phyloP scores from a whole-genome alignment of 2,888 invertebrate species.

The Acleris cristana region DNA sequence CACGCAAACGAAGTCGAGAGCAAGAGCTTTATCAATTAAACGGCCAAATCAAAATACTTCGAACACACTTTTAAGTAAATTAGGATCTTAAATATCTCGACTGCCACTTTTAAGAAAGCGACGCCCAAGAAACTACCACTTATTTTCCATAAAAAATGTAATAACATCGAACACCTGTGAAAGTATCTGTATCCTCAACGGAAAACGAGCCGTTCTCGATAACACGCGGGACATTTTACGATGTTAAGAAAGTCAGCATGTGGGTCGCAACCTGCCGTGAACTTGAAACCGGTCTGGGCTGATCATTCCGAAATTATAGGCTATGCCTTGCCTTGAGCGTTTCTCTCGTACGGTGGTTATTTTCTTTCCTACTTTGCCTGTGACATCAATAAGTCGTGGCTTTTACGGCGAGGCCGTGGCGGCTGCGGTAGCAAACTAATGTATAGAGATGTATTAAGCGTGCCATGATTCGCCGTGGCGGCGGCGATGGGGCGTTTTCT shows the following conservation, averaged over 20 bases:
- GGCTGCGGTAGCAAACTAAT: too few species aligned
- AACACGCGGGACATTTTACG: slow-evolving; percentile 50
- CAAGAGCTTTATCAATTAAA: too few species aligned
- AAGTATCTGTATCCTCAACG: slow-evolving; percentile 9
- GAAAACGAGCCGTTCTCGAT: slow-evolving; percentile 5
- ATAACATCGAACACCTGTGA: background rate
- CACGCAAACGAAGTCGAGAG: too few species aligned
- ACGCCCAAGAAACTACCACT: too few species aligned
- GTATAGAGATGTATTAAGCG: too few species aligned
- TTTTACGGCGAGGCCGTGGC: background rate
- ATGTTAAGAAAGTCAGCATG: slow-evolving; percentile 69
- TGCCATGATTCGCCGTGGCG: too few species aligned
- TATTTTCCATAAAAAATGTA: background rate
- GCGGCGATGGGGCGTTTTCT: too few species aligned
- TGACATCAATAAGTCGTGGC: background rate
- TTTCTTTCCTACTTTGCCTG: background rate
- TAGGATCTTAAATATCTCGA: too few species aligned
- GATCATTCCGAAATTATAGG: slow-evolving; percentile 58
- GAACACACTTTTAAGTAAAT: too few species aligned
- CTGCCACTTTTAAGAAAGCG: too few species aligned
- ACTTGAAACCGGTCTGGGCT: slow-evolving; percentile 64
- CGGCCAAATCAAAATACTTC: too few species aligned
- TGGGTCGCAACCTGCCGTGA: slow-evolving; percentile 75
- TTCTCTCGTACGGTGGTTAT: slow-evolving; percentile 19
- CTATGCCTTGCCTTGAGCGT: slow-evolving; percentile 21